phyloP scores from a whole-genome alignment of 2,113 vertebrate species.

The Panthera uncia region DNA sequence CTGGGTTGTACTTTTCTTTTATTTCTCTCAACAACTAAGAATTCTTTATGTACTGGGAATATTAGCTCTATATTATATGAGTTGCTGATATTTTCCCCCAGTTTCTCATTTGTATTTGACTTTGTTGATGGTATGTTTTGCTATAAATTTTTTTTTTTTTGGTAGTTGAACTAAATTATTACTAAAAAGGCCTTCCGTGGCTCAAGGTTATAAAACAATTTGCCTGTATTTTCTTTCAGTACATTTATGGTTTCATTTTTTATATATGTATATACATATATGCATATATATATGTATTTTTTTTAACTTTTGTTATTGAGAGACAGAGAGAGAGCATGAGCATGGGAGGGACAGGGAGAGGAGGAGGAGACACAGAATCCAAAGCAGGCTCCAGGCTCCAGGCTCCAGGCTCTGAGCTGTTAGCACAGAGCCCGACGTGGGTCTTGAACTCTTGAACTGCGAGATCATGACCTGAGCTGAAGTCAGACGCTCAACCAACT shows the following conservation, averaged over 20 bases:
- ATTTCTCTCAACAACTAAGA: not conserved
- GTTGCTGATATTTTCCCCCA: not conserved
- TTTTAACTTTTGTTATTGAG: no score
- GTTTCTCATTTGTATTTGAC: conserved; percentile 11
- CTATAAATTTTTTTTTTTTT: not conserved
- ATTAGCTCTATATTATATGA: not conserved
- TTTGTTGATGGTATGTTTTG: conserved; percentile 21
- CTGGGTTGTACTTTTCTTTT: not conserved
- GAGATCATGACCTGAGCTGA: no score
- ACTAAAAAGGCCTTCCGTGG: not conserved
- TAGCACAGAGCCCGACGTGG: no score
- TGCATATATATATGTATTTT: no score
- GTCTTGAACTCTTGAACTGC: no score
- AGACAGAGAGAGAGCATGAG: no score
- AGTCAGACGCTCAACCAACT: no score
- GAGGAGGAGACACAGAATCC: no score
- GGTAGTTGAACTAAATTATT: not conserved
- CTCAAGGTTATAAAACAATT: not conserved
- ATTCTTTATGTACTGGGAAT: not conserved
- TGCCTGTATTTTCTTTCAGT: not conserved
- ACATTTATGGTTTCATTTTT: not conserved
- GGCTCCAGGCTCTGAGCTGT: no score
- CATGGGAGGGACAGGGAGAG: no score
- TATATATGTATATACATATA: not conserved
- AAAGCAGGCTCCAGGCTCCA: no score